Evolutionary conservation across 2,797 vertebrate species (phyloP).

Genomic region (Lagocephalus sceleratus): DNA sequence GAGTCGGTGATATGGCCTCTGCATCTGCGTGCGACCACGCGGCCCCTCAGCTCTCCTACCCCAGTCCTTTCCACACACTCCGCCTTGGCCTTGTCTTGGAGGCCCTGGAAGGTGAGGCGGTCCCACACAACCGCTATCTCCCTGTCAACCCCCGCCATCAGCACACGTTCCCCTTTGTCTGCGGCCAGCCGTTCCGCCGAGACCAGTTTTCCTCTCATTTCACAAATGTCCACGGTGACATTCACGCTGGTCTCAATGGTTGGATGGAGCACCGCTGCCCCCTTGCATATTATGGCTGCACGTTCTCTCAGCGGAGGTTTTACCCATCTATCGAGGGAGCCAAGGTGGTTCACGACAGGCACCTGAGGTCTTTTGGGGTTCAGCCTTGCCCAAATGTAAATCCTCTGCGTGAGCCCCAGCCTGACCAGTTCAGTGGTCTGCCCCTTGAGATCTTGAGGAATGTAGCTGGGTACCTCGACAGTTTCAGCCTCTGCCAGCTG

Average conservation of each 20-base stretch:
- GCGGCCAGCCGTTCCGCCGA: conserved; percentile 93
- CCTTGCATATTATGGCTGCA: conserved; percentile 96
- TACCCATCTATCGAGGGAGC: conserved; percentile 86
- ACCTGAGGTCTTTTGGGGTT: conserved; percentile 91
- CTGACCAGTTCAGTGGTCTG: conserved; percentile 87
- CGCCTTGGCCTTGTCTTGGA: conserved; percentile 92
- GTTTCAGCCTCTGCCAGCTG: conserved; percentile 95
- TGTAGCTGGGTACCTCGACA: conserved; percentile 91
- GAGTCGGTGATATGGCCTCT: conserved; percentile 96
- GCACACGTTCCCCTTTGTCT: conserved; percentile 95
- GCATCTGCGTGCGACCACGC: conserved; percentile 97
- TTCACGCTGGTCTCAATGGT: conserved; percentile 96
- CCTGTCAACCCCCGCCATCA: conserved; percentile 80
- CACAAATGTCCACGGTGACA: conserved; percentile 95
- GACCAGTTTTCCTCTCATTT: conserved; percentile 98
- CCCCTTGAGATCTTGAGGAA: conserved; percentile 94
- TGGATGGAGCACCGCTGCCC: conserved; percentile 99
- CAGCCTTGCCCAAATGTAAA: conserved; percentile 77
- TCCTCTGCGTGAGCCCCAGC: conserved; percentile 68
- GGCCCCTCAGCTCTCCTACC: conserved; percentile 91
- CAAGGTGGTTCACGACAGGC: conserved; percentile 89
- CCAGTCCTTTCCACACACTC: conserved; percentile 93
- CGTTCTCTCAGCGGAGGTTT: conserved; percentile 93
- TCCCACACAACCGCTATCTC: conserved; percentile 81
- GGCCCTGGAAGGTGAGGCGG: conserved; percentile 71